A percentile compares a stretch with the other conserved stretches of the same genome.
These are phyloP conservation scores for Gallinago paraguaiae DNA, from an alignment of 2,113 vertebrate genomes.

Conservation along the genomic window DNA sequence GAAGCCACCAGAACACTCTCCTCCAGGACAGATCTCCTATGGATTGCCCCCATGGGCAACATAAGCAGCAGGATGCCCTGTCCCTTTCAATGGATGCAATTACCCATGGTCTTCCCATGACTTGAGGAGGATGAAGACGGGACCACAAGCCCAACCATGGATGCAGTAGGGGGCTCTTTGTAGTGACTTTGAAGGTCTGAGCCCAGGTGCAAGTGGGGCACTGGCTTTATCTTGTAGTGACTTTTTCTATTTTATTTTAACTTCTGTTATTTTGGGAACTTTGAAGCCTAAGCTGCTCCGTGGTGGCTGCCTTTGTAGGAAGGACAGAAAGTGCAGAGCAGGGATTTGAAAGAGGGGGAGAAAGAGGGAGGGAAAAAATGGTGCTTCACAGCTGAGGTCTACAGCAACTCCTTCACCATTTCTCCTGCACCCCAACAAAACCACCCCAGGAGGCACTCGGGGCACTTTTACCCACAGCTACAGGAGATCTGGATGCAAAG, in stretches of 20 bases:
- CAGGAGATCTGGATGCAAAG: neutral
- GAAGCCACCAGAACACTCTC: neutral
- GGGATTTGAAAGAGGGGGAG: neutral
- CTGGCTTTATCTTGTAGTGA: neutral
- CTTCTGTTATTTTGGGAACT: constrained; percentile 71
- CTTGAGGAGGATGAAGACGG: neutral
- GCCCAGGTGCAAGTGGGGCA: neutral
- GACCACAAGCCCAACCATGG: fast-evolving
- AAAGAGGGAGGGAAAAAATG: neutral
- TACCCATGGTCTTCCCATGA: neutral
- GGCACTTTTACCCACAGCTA: neutral
- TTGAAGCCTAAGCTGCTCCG: constrained; percentile 61
- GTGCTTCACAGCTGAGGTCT: neutral
- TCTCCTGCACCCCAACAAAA: neutral
- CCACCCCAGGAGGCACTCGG: neutral
- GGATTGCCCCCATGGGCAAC: neutral
- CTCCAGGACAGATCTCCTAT: neutral
- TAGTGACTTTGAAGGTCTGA: neutral
- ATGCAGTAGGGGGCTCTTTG: neutral
- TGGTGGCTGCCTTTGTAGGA: constrained; percentile 59
- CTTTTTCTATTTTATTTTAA: neutral
- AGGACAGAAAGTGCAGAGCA: neutral
- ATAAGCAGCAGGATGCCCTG: neutral
- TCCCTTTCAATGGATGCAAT: neutral
- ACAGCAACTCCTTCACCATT: neutral